A percentile compares a stretch with the other conserved stretches of the same genome.
phyloP scores from a whole-genome alignment of 1,140 invertebrate species.

The Papilio helenus region DNA sequence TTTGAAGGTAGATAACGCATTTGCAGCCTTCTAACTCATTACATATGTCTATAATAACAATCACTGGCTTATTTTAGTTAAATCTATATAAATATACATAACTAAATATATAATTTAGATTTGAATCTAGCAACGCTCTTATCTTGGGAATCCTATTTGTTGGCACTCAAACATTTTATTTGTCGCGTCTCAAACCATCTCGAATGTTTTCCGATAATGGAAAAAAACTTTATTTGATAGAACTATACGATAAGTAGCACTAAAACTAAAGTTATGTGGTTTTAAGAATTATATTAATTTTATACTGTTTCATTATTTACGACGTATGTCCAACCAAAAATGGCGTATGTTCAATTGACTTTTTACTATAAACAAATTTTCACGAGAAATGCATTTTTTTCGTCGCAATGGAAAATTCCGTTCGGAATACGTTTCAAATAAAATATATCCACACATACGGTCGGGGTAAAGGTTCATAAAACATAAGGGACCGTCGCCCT shows the following conservation, averaged over 20 bases:
- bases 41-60: no score
- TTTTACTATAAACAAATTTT: no score
- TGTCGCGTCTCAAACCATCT: constrained; percentile 11
- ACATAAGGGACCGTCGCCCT: constrained; percentile 22
- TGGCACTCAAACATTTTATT: constrained; percentile 19
- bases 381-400: no score
- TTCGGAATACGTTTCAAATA: neutral
- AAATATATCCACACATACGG: neutral
- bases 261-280: neutral
- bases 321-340: no score
- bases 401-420: no score
- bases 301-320: no score
- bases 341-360: no score
- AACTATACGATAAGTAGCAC: neutral
- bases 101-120: neutral
- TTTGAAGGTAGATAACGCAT: no score
- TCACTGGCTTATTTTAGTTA: no score
- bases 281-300: neutral
- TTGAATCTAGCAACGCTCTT: neutral
- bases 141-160: neutral
- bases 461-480: constrained; percentile 10
- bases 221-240: constrained; percentile 16
- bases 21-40: no score
- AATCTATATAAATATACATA: neutral
- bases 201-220: constrained; percentile 16